Conservation (phyloP, 2,888 invertebrate genomes). For the Hermaeophaga mercurialis region DNA sequence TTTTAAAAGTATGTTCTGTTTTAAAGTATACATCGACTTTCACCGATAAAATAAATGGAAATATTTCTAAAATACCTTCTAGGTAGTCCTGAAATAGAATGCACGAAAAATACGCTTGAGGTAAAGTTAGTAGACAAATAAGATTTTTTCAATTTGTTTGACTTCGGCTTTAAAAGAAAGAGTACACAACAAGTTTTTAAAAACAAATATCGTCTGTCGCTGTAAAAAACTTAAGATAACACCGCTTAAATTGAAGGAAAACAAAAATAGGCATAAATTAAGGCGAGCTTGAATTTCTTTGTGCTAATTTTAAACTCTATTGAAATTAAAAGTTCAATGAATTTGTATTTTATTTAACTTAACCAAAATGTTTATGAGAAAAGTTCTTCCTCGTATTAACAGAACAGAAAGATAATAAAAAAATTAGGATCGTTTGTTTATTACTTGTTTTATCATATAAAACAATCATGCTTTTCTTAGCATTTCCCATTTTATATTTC, state of each 20-base stretch:
- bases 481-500: no score
- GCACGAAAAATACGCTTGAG: conserved; percentile 10
- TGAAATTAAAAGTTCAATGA: no score
- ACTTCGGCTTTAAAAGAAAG: background rate
- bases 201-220: conserved; percentile 12
- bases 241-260: conserved; percentile 3
- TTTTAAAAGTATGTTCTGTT: no score
- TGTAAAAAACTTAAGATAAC: conserved; percentile 7
- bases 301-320: background rate
- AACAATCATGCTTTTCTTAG: no score
- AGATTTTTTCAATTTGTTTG: conserved; percentile 14
- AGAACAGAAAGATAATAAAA: no score
- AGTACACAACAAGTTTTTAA: conserved; percentile 6
- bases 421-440: no score
- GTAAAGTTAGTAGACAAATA: conserved; percentile 13
- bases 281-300: background rate
- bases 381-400: no score
- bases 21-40: no score
- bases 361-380: no score
- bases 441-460: no score
- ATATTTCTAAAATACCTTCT: background rate
- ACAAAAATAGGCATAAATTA: conserved; percentile 1
- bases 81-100: conserved; percentile 14
- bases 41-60: background rate
- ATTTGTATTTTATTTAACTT: no score